Base-by-base conservation (phyloP, 2,888 invertebrate genomes). In the Archaeoteleia sp. region DNA sequence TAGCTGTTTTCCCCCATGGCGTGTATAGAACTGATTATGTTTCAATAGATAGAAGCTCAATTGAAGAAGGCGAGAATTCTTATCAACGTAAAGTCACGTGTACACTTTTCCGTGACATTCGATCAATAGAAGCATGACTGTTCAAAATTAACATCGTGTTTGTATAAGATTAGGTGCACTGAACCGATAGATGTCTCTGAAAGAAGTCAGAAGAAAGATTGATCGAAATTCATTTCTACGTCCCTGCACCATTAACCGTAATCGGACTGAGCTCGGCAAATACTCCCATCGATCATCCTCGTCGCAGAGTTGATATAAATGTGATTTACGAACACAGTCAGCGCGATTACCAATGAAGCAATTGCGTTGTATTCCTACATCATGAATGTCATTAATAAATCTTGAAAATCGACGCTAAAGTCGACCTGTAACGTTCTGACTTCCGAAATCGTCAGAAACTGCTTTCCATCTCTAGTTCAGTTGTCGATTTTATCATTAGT, bases 251-350 rank as follows among this genome's bases (percentile, higher is more conserved):
- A 73, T 75, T 73, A 75, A 71, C 67, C 55, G 62, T 72, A 76
- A 76, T 77, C 75, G 71, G 68, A 72, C 62, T 42, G 63, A 29
- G 70, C 46, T 46, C 48, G 61, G 71, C 72, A 75, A 77, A 76
- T 74, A 48, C 73, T 67, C 67, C 58, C 76, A 78, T 78, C 77
- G 73, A 76, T 78, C 77, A 76, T 75, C 49, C 63, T 69, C 71
- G 75, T 78, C 74, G 71, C 66, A 67, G 57, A 58, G 62, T 70
- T 40, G 49, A 63, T 63, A 71, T 72, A 75, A 77, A 74, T 69
- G 71, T 71, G 49, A 55, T 63, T 63, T 63, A 54, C 42, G 35
- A 29, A 12, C 37, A 12, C 32, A 1, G 55, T 15, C 29, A 48
- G 27, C 29, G 27, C 29, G 25, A 55, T 34, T 9, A 40, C 14